Base-by-base conservation (phyloP, 2,888 invertebrate species). In the Hymenopus coronatus region DNA sequence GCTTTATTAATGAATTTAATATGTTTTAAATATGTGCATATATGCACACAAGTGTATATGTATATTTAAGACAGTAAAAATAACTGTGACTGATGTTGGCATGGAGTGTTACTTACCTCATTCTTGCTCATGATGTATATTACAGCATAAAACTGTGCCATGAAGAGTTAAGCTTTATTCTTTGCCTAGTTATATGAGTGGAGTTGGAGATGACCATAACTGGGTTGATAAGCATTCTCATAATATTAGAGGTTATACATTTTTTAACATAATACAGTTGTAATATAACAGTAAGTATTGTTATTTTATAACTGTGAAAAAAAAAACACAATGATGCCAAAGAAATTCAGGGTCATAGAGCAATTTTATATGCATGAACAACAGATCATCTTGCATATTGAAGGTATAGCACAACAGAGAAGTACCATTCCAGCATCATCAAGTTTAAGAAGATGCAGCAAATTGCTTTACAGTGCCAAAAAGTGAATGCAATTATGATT, bases 21-120 rank as follows among this genome's bases (percentile, higher is more conserved):
- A 85, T 40, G 14, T 54, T 33, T 28, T 54, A n/a, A 85, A 85
- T 15, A 20, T 15, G 46, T 40, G 40, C 33, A 85, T 85, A 40
- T 85, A 85, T 54, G 85, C 33, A 85, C 33, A n/a, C 46, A 85
- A 28, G n/a, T 85, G 33, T 85, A 85, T 85, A 85, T 85, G 85
- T 85, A 40, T n/a, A 33, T 85, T 54, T 33, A 33, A 40, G 9
- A n/a, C 14, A 85, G 25, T 20, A 54, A 85, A n/a, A 46, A 25
- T 85, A 46, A 28, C 15, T 85, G 28, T 85, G 25, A 70, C 54
- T 70, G 54, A 70, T 20, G 54, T 70, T 70, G 54, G 54, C 54
- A 70, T 20, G 54, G 25, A 70, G 25, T 70, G 54, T 70, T 40
- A 40, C 40, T 40, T 40, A 40, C 40, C 40, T 70, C 54, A 25